Evolutionary conservation across 1,140 invertebrate genomes (phyloP).

Genomic region (Bombus breviceps): DNA sequence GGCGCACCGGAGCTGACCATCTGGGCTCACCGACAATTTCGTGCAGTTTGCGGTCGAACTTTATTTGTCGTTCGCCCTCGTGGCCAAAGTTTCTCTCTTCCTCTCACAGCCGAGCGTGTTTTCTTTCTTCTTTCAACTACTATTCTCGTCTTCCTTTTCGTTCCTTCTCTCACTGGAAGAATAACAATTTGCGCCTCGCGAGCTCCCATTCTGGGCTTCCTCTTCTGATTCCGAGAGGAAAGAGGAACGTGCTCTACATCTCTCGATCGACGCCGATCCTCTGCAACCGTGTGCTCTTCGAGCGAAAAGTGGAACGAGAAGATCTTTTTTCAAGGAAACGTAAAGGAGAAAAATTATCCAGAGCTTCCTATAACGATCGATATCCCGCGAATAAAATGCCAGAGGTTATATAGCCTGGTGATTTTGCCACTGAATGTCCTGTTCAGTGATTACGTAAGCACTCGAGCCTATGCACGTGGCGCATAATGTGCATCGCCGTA

Average conservation of each 20-base stretch:
- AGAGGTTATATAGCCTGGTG: conserved; percentile 12
- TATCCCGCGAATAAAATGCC: not conserved
- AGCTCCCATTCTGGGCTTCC: conserved; percentile 53
- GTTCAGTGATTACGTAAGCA: conserved; percentile 52
- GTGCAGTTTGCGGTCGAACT: conserved; percentile 77
- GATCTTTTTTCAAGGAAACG: not conserved
- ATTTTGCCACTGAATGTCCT: conserved; percentile 33
- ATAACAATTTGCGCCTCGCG: conserved; percentile 66
- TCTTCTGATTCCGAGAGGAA: conserved; percentile 15
- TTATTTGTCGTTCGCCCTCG: conserved; percentile 76
- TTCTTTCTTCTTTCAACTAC: conserved; percentile 18
- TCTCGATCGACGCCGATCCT: conserved; percentile 10
- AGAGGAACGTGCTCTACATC: conserved; percentile 29
- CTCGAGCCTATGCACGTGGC: conserved; percentile 39
- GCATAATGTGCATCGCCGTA: conserved; percentile 54
- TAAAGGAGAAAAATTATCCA: not conserved
- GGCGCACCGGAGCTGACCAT: conserved; percentile 68
- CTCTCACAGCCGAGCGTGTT: conserved; percentile 5
- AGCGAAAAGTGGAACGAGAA: not conserved
- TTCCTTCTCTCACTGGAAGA: conserved; percentile 22
- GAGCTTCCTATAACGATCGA: not conserved
- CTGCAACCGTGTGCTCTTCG: no score
- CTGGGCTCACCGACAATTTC: conserved; percentile 75
- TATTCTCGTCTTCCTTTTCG: not conserved
- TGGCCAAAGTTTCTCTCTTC: conserved; percentile 61